Conservation (phyloP, 1,140 invertebrate species). For the Patella vulgata region DNA sequence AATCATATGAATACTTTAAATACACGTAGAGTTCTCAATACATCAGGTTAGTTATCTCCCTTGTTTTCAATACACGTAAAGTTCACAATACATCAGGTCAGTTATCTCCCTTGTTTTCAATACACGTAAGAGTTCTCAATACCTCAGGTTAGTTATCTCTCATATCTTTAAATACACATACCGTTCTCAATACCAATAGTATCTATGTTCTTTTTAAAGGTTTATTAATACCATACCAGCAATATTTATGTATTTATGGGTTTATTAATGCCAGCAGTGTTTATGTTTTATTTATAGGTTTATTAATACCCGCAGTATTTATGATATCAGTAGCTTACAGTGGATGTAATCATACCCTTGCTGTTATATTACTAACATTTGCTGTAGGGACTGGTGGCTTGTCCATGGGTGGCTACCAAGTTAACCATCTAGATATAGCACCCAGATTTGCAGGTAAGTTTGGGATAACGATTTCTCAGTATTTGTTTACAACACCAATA, state of each 20-base stretch:
- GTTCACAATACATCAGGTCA: conserved; percentile 77
- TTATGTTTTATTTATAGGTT: conserved; percentile 27
- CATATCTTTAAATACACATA: no score
- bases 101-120: conserved; percentile 3
- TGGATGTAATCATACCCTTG: conserved; percentile 67
- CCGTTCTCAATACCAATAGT: not conserved
- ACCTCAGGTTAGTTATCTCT: conserved; percentile 71
- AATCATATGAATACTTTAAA: conserved; percentile 71
- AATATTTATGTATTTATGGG: not conserved
- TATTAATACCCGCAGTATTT: conserved; percentile 38
- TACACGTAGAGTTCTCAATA: conserved; percentile 72
- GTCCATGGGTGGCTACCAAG: conserved; percentile 85
- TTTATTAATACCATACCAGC: not conserved
- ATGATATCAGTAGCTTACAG: conserved; percentile 39
- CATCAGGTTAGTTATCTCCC: conserved; percentile 70
- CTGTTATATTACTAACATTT: conserved; percentile 80
- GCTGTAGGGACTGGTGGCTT: conserved; percentile 89
- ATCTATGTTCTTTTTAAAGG: not conserved
- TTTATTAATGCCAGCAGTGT: not conserved
- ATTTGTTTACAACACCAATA: conserved; percentile 87
- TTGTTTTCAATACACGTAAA: conserved; percentile 46
- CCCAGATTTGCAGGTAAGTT: conserved; percentile 72
- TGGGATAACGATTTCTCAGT: conserved; percentile 77
- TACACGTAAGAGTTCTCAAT: conserved; percentile 71
- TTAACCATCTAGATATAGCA: conserved; percentile 88